Evolutionary conservation across 1,140 invertebrate species (phyloP).

Genomic region (Eulimnadia texana): DNA sequence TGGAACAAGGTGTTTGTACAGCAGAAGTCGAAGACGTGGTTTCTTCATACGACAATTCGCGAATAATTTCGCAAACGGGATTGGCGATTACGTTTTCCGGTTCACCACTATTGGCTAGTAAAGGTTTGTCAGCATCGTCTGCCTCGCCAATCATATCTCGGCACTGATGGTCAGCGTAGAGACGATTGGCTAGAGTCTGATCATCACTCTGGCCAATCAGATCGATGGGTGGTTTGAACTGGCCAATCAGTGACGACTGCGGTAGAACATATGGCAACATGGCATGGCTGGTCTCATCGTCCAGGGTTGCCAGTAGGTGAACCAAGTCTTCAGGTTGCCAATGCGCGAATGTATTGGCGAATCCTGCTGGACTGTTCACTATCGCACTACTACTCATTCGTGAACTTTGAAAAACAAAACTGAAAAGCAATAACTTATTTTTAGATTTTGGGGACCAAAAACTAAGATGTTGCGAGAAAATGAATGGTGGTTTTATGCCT

Average conservation of each 20-base stretch:
- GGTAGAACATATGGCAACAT: background rate
- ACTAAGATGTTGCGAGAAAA: background rate
- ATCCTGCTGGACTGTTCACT: too few relatives aligned
- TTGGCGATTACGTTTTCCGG: background rate
- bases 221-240: background rate
- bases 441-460: background rate
- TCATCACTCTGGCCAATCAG: background rate
- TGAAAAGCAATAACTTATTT: background rate
- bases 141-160: background rate
- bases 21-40: background rate
- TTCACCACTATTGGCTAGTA: background rate
- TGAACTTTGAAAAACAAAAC: background rate
- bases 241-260: background rate
- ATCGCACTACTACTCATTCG: slow-evolving; percentile 10
- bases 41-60: background rate
- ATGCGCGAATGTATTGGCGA: background rate
- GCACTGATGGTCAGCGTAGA: too few relatives aligned
- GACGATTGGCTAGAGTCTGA: too few relatives aligned
- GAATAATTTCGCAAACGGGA: background rate
- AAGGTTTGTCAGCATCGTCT: background rate
- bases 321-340: slow-evolving; percentile 10
- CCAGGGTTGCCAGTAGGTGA: slow-evolving; percentile 7
- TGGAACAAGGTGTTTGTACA: slow-evolving; percentile 5
- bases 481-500: background rate
- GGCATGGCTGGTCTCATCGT: background rate